Evolutionary conservation across 92 coral and sea anemone genomes (phyloP).

Genomic region (Virgularia gustaviana): DNA sequence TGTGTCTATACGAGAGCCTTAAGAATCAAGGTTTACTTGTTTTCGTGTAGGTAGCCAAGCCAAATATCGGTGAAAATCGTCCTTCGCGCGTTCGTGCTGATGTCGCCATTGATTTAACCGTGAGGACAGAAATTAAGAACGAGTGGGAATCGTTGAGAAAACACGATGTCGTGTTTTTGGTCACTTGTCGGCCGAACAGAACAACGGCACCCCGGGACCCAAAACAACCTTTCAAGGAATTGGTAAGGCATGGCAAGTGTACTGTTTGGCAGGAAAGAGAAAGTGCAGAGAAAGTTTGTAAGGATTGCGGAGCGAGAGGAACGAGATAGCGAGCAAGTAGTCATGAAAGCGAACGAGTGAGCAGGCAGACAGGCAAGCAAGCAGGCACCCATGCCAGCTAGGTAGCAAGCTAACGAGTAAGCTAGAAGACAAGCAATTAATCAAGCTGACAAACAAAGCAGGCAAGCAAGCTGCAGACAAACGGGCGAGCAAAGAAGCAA

Average conservation of each 20-base stretch:
- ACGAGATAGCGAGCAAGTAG: too few relatives aligned
- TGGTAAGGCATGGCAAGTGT: constrained; percentile 44
- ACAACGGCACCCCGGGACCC: constrained; percentile 73
- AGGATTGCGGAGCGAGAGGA: background rate
- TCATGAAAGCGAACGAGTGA: background rate
- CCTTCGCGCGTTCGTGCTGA: constrained; percentile 96
- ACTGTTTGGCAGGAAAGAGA: background rate
- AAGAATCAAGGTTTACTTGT: background rate
- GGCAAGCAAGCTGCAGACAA: too few relatives aligned
- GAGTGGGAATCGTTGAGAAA: constrained; percentile 96
- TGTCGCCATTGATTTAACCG: constrained; percentile 72
- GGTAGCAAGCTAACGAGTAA: too few relatives aligned
- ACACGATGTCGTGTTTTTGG: constrained; percentile 87
- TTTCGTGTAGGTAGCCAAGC: constrained; percentile 80
- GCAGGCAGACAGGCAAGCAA: background rate
- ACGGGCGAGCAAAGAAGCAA: too few relatives aligned
- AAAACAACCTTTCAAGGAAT: constrained; percentile 82
- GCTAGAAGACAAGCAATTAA: too few relatives aligned
- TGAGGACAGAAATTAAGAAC: constrained; percentile 73
- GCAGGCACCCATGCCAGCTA: background rate
- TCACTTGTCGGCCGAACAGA: constrained; percentile 74
- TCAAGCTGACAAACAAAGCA: too few relatives aligned
- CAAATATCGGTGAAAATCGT: constrained; percentile 95
- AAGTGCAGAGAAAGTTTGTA: background rate
- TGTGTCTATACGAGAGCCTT: background rate